Base-by-base conservation (phyloP, 2,888 invertebrate species). In the Azorinus chamasolen region DNA sequence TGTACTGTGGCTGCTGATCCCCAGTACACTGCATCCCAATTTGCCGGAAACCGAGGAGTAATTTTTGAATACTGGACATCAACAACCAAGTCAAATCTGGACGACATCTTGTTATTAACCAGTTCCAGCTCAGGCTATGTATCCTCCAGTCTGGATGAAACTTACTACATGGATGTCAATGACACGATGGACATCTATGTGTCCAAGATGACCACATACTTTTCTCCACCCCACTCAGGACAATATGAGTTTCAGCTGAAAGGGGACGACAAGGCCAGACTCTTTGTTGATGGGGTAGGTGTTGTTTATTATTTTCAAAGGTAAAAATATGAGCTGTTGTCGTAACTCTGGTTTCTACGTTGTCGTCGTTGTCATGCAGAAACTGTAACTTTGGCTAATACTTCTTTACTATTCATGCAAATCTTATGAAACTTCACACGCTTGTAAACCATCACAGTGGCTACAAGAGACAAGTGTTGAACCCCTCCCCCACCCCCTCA, bases 211-310 rank as follows among this genome's bases (percentile, higher is more conserved):
- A 77, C 74, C 5, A 85, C 83, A 1, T 87, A 80, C 55, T 89
- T 89, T 59, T 62, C 85, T 12, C 86, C 89, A 2, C 88, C 88
- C 5, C 74, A 79, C 25, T 58, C 72, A 41, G 86, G 87, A 45
- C 62, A 78, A 0, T 90, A 89, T 70, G 59, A 74, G 59, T 87
- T 90, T 50, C 72, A 77, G 58, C 45, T 86, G 18, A 80, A 69
- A 62, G 82, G 85, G 16, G 84, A 87, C 66, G 87, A 88, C 58
- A 65, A 70, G 3, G 87, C 85, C 4, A 75, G 69, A 22, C 70
- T 91, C 0, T 89, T 57, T 54, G 45, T 80, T 41, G 76, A 80
- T 70, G 66, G 57, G 24, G 66, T 66, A 57, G 20, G 66, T 37
- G 25, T 24, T 24, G 10, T 32, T 10, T n/a, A n/a, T n/a, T n/a